phyloP scores from a whole-genome alignment of 1,140 invertebrate genomes.

The Drosophila trapezifrons region DNA sequence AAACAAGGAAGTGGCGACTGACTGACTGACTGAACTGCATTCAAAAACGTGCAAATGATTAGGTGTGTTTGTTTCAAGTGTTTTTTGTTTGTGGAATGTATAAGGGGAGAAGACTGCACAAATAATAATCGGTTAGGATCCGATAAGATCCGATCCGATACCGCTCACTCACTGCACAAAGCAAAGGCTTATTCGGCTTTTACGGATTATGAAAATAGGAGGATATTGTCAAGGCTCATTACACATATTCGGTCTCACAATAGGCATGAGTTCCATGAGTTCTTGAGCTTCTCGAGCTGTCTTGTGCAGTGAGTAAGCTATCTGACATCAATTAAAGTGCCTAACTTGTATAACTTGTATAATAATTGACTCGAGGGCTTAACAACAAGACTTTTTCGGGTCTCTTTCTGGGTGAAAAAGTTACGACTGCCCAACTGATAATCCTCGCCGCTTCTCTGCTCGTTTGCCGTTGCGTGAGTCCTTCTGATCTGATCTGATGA shows the following conservation, averaged over 20 bases:
- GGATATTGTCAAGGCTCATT: neutral
- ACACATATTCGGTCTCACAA: neutral
- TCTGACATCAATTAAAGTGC: neutral
- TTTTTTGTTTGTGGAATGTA: slow-evolving; percentile 34
- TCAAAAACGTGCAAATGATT: slow-evolving; percentile 54
- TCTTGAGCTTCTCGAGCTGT: slow-evolving; percentile 2
- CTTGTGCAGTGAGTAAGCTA: slow-evolving; percentile 9
- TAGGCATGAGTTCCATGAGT: neutral
- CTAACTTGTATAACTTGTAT: slow-evolving; percentile 20
- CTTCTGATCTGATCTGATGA: neutral
- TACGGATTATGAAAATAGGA: neutral
- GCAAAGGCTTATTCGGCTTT: neutral
- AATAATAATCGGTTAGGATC: slow-evolving; percentile 29
- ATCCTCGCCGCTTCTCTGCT: slow-evolving; percentile 18
- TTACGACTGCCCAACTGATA: slow-evolving; percentile 17
- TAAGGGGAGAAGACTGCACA: slow-evolving; percentile 20
- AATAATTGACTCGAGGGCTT: slow-evolving; percentile 35
- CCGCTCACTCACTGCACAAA: slow-evolving; percentile 10
- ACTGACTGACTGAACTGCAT: slow-evolving; percentile 36
- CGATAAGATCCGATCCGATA: slow-evolving; percentile 38
- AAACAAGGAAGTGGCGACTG: slow-evolving; percentile 33
- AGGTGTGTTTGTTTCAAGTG: slow-evolving; percentile 5
- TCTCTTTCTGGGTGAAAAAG: neutral
- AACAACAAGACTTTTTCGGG: slow-evolving; percentile 14
- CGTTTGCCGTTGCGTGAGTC: slow-evolving; percentile 9